phyloP scores from a whole-genome alignment of 2,888 invertebrate species.

The Scaptomyza flava region DNA sequence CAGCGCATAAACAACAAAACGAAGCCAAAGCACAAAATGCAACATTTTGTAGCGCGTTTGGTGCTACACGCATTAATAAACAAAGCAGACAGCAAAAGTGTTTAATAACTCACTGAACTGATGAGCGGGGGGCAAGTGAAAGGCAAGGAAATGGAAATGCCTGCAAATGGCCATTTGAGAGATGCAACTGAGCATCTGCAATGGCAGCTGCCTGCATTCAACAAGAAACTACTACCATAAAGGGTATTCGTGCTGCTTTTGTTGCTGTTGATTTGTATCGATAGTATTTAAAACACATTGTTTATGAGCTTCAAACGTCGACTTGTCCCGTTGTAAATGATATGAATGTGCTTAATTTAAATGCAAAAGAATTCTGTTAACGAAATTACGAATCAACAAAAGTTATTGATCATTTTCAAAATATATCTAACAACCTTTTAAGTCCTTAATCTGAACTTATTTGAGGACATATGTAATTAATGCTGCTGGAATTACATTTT shows the following conservation, averaged over 20 bases:
- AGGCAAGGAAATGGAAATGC: not conserved
- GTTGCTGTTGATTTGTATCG: conserved; percentile 36
- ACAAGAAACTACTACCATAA: not conserved
- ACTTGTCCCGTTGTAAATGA: not conserved
- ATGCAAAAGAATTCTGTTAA: too few relatives aligned
- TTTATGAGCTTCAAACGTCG: not conserved
- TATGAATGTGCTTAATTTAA: conserved; percentile 6
- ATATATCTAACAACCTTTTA: too few relatives aligned
- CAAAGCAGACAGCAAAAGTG: conserved; percentile 69
- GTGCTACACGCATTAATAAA: conserved; percentile 64
- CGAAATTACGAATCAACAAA: too few relatives aligned
- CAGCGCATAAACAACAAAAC: conserved; percentile 59
- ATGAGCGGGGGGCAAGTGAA: conserved; percentile 5
- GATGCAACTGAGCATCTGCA: conserved; percentile 27
- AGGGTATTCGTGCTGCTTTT: conserved; percentile 5
- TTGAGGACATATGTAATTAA: too few relatives aligned
- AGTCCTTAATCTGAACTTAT: too few relatives aligned
- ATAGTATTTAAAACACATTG: conserved; percentile 2
- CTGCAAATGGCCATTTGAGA: conserved; percentile 23
- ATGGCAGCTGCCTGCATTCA: not conserved
- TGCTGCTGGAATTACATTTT: too few relatives aligned
- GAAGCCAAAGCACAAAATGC: conserved; percentile 54
- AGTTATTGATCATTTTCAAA: too few relatives aligned
- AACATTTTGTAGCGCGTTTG: conserved; percentile 56
- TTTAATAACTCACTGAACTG: conserved; percentile 65